phyloP scores from a whole-genome alignment of 1,140 invertebrate species.

The Oryctes rhinoceros region DNA sequence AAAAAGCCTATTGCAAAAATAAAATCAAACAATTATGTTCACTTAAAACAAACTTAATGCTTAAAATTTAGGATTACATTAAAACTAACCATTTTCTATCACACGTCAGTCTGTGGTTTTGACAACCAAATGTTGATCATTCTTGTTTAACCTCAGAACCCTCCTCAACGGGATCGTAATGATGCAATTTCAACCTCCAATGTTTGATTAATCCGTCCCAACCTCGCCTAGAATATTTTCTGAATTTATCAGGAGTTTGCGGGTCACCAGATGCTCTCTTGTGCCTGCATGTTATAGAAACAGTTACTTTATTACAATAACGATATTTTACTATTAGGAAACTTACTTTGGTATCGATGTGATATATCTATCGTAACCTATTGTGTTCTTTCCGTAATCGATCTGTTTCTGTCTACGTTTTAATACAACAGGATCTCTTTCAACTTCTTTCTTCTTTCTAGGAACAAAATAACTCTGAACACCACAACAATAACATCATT shows the following conservation, averaged over 20 bases:
- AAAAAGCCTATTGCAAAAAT: background rate
- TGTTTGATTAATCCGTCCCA: slow-evolving; percentile 89
- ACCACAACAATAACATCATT: slow-evolving; percentile 14
- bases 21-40: background rate
- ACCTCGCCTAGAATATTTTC: slow-evolving; percentile 87
- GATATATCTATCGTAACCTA: slow-evolving; percentile 84
- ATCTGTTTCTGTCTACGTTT: slow-evolving; percentile 90
- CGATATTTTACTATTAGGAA: slow-evolving; percentile 13
- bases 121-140: background rate
- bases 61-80: background rate
- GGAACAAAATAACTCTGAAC: background rate
- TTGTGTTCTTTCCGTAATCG: slow-evolving; percentile 94
- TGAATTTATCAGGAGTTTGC: slow-evolving; percentile 84
- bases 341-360: slow-evolving; percentile 78
- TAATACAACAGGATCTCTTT: slow-evolving; percentile 77
- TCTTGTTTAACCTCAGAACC: background rate
- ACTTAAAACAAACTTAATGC: background rate
- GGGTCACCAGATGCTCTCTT: slow-evolving; percentile 78
- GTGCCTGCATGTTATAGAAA: slow-evolving; percentile 62
- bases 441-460: slow-evolving; percentile 61
- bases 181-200: slow-evolving; percentile 86
- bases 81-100: background rate
- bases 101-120: background rate
- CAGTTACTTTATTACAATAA: background rate
- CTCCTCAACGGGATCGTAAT: slow-evolving; percentile 70